Conservation (phyloP, 1,140 invertebrate genomes). For the Mamestra configurata region DNA sequence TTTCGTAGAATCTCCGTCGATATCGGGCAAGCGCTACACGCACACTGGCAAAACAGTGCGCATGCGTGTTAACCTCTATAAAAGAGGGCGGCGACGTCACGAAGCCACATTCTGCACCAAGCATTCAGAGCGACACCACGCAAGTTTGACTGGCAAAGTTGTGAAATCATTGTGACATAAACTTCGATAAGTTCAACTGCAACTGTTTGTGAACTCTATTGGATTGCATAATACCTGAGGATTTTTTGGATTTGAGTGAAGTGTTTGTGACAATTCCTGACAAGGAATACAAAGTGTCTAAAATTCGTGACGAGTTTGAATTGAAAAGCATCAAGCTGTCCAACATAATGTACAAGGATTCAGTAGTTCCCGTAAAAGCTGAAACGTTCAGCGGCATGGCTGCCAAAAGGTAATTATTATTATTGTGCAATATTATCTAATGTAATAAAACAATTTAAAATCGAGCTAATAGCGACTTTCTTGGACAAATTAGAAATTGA, state of each 20-base stretch:
- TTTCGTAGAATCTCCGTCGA: constrained; percentile 75
- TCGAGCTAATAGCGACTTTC: too few species aligned
- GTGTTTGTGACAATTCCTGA: constrained; percentile 74
- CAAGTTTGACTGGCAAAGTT: constrained; percentile 63
- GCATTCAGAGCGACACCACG: constrained; percentile 65
- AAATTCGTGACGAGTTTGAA: constrained; percentile 76
- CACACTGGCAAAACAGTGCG: constrained; percentile 65
- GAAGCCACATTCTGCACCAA: constrained; percentile 65
- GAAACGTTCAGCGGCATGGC: constrained; percentile 81
- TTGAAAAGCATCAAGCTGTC: constrained; percentile 76
- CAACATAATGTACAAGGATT: constrained; percentile 81
- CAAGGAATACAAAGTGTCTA: constrained; percentile 62
- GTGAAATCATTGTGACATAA: constrained; percentile 86
- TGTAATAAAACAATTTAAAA: too few species aligned
- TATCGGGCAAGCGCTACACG: constrained; percentile 66
- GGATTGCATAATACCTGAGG: constrained; percentile 55
- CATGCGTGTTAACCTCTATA: constrained; percentile 67
- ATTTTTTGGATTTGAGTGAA: constrained; percentile 64
- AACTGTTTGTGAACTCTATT: constrained; percentile 50
- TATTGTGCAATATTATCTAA: constrained; percentile 43
- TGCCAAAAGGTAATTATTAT: constrained; percentile 78
- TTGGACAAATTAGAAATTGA: neutral
- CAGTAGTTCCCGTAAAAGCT: constrained; percentile 79
- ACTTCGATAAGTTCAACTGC: constrained; percentile 58
- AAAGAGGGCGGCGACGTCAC: constrained; percentile 59